Evolutionary conservation across 2,797 vertebrate genomes (phyloP).

Genomic region (Percopsis omiscomaycus): DNA sequence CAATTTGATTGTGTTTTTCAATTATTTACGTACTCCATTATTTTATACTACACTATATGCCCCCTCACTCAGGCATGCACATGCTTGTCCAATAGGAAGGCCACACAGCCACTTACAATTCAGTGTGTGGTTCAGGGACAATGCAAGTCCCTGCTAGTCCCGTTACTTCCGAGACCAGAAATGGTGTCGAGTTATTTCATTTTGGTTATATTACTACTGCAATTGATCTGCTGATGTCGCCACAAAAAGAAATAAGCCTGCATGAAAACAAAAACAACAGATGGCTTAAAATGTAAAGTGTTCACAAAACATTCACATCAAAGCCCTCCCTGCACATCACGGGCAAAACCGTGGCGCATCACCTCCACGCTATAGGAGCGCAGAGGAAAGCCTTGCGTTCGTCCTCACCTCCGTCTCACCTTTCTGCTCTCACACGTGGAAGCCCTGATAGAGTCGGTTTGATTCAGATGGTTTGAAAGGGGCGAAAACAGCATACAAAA

Average conservation of each 20-base stretch:
- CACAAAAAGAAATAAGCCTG: neutral
- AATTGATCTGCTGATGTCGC: neutral
- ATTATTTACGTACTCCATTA: no score
- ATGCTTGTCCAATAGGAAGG: no score
- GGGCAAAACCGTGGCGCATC: conserved; percentile 6
- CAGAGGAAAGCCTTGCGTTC: neutral
- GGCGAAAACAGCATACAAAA: conserved; percentile 71
- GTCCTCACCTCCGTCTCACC: conserved; percentile 18
- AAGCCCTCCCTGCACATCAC: conserved; percentile 12
- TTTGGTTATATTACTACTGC: conserved; percentile 5
- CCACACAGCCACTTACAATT: no score
- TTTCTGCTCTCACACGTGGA: conserved; percentile 44
- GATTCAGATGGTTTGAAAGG: conserved; percentile 83
- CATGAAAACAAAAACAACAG: neutral
- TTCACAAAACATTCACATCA: neutral
- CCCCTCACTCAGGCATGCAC: no score
- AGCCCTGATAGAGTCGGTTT: conserved; percentile 64
- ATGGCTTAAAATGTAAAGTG: neutral
- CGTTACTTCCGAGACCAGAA: neutral
- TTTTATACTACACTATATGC: no score
- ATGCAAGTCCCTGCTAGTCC: neutral
- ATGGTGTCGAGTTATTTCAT: neutral
- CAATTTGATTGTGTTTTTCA: no score
- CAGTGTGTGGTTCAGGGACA: no score
- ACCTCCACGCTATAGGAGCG: no score